phyloP scores from a whole-genome alignment of 2,113 vertebrate species.

The Tachysurus vachellii region DNA sequence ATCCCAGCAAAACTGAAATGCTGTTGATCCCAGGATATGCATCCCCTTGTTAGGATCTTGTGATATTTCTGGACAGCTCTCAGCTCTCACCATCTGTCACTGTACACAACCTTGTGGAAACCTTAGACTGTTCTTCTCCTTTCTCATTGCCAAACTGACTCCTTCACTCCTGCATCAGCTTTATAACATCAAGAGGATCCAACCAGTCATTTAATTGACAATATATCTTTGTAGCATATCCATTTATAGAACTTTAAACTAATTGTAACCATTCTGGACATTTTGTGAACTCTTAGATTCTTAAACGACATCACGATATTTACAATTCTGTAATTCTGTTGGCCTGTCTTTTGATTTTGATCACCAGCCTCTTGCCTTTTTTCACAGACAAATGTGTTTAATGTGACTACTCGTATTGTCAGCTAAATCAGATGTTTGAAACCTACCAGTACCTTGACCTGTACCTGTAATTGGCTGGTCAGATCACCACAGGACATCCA shows the following conservation, averaged over 20 bases:
- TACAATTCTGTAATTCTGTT: not conserved
- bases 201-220: not conserved
- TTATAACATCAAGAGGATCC: too few relatives aligned
- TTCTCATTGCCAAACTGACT: too few relatives aligned
- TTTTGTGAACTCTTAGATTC: not conserved
- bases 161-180: too few relatives aligned
- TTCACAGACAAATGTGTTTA: too few relatives aligned
- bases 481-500: too few relatives aligned
- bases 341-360: not conserved
- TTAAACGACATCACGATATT: not conserved
- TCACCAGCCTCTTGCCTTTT: not conserved
- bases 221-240: not conserved
- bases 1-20: too few relatives aligned
- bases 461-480: too few relatives aligned
- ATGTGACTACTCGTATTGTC: not conserved
- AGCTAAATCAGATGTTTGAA: not conserved
- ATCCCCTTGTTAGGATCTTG: too few relatives aligned
- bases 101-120: not conserved
- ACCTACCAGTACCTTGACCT: too few relatives aligned
- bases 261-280: not conserved
- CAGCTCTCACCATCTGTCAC: not conserved
- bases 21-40: too few relatives aligned
- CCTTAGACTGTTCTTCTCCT: not conserved
- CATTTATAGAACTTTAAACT: not conserved
- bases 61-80: too few relatives aligned